These are phyloP conservation scores for Elymnias hypermnestra DNA, from an alignment of 1,140 invertebrate genomes.

Conservation along the genomic window DNA sequence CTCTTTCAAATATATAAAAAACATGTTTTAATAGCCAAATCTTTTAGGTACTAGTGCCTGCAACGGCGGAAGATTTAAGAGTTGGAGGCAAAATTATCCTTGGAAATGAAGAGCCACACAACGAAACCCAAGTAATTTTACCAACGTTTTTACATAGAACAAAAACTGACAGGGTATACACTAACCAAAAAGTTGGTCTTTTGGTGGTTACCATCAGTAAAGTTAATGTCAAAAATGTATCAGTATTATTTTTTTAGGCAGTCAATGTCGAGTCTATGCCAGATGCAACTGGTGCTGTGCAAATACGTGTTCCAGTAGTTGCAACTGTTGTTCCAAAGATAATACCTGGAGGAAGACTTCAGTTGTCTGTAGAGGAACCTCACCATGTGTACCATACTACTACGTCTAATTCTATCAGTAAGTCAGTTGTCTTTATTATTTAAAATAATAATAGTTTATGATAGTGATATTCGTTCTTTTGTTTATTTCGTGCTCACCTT, in stretches of 20 bases:
- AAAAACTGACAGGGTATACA: too few species aligned
- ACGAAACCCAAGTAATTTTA: conserved; percentile 23
- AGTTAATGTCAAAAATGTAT: neutral
- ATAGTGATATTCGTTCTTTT: too few species aligned
- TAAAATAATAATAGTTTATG: too few species aligned
- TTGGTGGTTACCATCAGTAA: too few species aligned
- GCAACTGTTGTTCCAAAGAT: conserved; percentile 58
- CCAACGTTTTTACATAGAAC: too few species aligned
- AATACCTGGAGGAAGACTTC: conserved; percentile 42
- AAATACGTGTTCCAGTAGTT: conserved; percentile 62
- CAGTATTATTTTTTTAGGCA: conserved; percentile 27
- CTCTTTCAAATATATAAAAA: neutral
- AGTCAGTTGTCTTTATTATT: too few species aligned
- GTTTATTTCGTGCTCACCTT: too few species aligned
- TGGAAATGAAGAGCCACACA: conserved; percentile 33
- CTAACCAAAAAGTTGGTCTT: too few species aligned
- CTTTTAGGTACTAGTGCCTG: conserved; percentile 57
- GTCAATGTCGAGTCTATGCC: conserved; percentile 15
- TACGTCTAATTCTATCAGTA: conserved; percentile 33
- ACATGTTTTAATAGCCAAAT: neutral
- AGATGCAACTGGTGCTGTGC: conserved; percentile 35
- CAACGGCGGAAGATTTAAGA: conserved; percentile 59
- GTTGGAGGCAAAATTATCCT: conserved; percentile 59
- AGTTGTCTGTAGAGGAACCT: conserved; percentile 54
- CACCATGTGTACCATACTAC: conserved; percentile 54